Evolutionary conservation across 2,888 invertebrate genomes (phyloP).

Genomic region (Stenolophus ochropezus): DNA sequence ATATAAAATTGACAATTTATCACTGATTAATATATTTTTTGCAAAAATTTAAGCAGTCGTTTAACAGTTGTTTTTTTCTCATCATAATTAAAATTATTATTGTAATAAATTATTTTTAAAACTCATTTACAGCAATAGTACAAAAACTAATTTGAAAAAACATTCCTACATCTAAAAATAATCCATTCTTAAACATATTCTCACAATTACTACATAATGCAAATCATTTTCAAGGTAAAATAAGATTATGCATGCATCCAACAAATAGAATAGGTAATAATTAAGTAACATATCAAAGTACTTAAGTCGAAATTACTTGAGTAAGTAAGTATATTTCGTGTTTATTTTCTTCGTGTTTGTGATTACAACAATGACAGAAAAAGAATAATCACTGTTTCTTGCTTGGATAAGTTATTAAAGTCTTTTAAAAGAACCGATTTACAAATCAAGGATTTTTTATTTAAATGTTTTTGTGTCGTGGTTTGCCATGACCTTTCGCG

Average conservation of each 20-base stretch:
- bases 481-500: constrained; percentile 20
- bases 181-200: background rate
- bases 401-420: constrained; percentile 12
- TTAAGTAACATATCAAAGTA: constrained; percentile 11
- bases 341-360: no score
- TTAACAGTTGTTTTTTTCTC: no score
- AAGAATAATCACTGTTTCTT: background rate
- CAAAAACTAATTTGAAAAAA: background rate
- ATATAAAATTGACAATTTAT: no score
- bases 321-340: background rate
- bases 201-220: constrained; percentile 27
- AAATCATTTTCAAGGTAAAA: constrained; percentile 33
- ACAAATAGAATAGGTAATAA: background rate
- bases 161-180: background rate
- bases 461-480: background rate
- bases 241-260: constrained; percentile 16
- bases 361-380: background rate
- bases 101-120: background rate
- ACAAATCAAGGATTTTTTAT: constrained; percentile 4
- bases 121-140: background rate
- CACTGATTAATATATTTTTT: no score
- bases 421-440: background rate
- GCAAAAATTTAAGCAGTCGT: no score
- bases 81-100: background rate
- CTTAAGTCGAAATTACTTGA: background rate